phyloP scores from a whole-genome alignment of 1,140 invertebrate species.

The Nylanderia fulva region DNA sequence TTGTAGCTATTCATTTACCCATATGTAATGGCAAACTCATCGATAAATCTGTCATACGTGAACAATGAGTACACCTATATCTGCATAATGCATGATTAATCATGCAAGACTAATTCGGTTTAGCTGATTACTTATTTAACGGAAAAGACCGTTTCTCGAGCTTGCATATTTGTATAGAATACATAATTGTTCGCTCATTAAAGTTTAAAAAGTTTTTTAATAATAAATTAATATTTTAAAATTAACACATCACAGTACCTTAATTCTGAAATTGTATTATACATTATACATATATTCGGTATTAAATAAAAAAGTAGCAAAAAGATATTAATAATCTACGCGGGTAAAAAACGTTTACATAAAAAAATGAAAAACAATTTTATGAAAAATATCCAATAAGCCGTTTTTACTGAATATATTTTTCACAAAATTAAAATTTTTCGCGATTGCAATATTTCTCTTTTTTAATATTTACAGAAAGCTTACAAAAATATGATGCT shows the following conservation, averaged over 20 bases:
- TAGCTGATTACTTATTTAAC: slow-evolving; percentile 7
- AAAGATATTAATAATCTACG: not conserved
- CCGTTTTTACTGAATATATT: too few relatives aligned
- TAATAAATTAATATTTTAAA: slow-evolving; percentile 10
- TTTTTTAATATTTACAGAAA: too few relatives aligned
- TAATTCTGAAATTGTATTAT: not conserved
- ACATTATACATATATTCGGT: not conserved
- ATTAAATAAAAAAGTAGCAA: not conserved
- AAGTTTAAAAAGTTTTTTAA: not conserved
- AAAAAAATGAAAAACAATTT: too few relatives aligned
- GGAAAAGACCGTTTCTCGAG: not conserved
- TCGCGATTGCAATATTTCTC: too few relatives aligned
- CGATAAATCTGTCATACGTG: slow-evolving; percentile 2
- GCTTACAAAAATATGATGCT: too few relatives aligned
- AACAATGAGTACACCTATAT: not conserved
- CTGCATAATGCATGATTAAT: too few relatives aligned
- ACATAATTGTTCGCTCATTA: not conserved
- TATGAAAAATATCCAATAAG: too few relatives aligned
- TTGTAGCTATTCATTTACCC: slow-evolving; percentile 67
- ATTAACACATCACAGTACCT: not conserved
- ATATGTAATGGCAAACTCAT: slow-evolving; percentile 28
- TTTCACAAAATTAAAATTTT: too few relatives aligned
- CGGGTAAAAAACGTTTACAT: too few relatives aligned
- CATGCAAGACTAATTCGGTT: not conserved
- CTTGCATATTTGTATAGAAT: not conserved